A percentile compares a stretch with the other conserved stretches of the same genome.
These are phyloP conservation scores for Eulimnadia texana DNA, from an alignment of 1,140 invertebrate genomes.

Conservation along the genomic window DNA sequence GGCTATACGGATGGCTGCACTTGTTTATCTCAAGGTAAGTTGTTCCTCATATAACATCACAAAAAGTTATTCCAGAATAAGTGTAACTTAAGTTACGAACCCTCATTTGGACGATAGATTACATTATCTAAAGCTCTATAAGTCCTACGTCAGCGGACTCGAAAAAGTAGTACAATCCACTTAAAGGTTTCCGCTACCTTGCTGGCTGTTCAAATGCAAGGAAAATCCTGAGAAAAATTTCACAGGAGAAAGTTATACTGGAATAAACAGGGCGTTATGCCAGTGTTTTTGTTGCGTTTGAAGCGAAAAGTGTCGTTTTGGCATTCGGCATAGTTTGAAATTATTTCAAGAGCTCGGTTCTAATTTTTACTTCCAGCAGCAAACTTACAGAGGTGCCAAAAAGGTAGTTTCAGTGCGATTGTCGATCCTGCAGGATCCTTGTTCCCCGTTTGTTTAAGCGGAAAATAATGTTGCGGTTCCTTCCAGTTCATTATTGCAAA, in stretches of 20 bases:
- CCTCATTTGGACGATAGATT: too few relatives aligned
- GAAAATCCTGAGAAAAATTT: neutral
- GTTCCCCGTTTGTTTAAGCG: too few relatives aligned
- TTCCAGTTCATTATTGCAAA: neutral
- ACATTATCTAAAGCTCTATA: neutral
- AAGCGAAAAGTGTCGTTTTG: neutral
- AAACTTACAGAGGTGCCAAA: too few relatives aligned
- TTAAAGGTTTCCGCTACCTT: neutral
- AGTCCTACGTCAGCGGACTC: neutral
- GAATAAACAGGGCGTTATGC: neutral
- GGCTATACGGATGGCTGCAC: neutral
- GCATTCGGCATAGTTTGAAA: too few relatives aligned
- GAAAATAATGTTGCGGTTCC: too few relatives aligned
- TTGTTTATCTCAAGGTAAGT: neutral
- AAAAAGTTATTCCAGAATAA: too few relatives aligned
- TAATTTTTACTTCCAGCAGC: neutral
- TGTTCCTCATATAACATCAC: too few relatives aligned
- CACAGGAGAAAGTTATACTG: neutral
- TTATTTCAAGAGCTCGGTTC: neutral
- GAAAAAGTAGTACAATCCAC: neutral
- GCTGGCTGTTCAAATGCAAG: neutral
- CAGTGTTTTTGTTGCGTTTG: too few relatives aligned
- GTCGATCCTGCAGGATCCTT: too few relatives aligned
- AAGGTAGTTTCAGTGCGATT: too few relatives aligned
- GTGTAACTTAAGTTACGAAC: too few relatives aligned